A percentile compares a stretch with the other conserved stretches of the same genome.
phyloP scores from a whole-genome alignment of 53 echinoderm and acorn worm species.

The Paracentrotus lividus region DNA sequence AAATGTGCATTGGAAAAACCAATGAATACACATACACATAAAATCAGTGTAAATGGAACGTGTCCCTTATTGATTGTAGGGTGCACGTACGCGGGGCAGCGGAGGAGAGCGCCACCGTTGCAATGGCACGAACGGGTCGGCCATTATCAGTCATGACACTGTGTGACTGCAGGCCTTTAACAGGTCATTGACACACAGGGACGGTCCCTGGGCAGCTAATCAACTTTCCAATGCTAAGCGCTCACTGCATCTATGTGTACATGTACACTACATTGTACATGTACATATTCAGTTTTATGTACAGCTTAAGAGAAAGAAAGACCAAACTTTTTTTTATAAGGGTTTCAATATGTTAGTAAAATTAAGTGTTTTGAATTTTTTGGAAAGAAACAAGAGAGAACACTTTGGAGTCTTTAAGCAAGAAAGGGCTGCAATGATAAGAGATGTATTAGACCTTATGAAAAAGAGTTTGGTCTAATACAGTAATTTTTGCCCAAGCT shows the following conservation, averaged over 20 bases:
- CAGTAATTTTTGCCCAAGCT: too few relatives aligned
- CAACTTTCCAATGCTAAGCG: not conserved
- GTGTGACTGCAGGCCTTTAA: constrained; percentile 36
- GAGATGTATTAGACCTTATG: too few relatives aligned
- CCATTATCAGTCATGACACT: constrained; percentile 24
- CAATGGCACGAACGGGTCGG: constrained; percentile 19
- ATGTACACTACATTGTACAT: not conserved
- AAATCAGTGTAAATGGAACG: constrained; percentile 11
- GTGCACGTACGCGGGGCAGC: not conserved
- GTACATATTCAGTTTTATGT: not conserved
- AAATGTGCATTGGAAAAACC: too few relatives aligned
- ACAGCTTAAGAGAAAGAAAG: too few relatives aligned
- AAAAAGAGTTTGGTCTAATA: too few relatives aligned
- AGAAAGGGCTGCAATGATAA: too few relatives aligned
- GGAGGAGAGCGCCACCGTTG: not conserved
- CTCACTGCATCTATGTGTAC: not conserved
- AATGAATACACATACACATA: too few relatives aligned
- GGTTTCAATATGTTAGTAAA: not conserved
- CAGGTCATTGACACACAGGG: constrained; percentile 48
- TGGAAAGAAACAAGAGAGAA: not conserved
- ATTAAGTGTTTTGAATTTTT: not conserved
- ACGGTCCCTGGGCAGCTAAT: not conserved
- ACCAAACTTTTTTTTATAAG: not conserved
- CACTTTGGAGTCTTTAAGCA: too few relatives aligned
- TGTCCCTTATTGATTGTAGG: constrained; percentile 33